These are phyloP conservation scores for Peromyscus melanophrys DNA, from an alignment of 2,797 vertebrate genomes.

Conservation along the genomic window DNA sequence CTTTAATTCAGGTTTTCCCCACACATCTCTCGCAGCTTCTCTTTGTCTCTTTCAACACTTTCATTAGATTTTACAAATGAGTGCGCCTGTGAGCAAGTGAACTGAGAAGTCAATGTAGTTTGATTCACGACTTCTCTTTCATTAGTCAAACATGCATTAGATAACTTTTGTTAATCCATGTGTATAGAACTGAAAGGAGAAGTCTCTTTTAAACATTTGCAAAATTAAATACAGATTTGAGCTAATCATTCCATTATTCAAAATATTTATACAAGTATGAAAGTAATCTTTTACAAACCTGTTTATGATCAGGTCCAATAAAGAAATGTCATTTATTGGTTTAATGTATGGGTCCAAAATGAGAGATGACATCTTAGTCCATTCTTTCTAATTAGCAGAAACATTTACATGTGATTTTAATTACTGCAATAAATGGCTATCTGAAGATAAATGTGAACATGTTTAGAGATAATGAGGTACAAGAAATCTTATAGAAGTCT, in stretches of 20 bases:
- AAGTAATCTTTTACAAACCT: slow-evolving; percentile 54
- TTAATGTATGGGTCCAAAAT: slow-evolving; percentile 42
- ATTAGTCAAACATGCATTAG: slow-evolving; percentile 70
- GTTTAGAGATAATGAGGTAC: slow-evolving; percentile 66
- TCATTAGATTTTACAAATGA: slow-evolving; percentile 79
- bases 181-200: slow-evolving; percentile 65
- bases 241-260: slow-evolving; percentile 42
- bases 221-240: slow-evolving; percentile 62
- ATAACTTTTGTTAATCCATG: slow-evolving; percentile 74
- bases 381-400: slow-evolving; percentile 65
- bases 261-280: slow-evolving; percentile 28
- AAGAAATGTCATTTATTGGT: slow-evolving; percentile 41
- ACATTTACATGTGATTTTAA: slow-evolving; percentile 69
- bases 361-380: slow-evolving; percentile 13
- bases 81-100: slow-evolving; percentile 59
- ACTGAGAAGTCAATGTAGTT: slow-evolving; percentile 64
- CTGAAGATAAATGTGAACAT: slow-evolving; percentile 67
- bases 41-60: slow-evolving; percentile 52
- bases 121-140: slow-evolving; percentile 74
- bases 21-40: slow-evolving; percentile 31
- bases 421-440: slow-evolving; percentile 61
- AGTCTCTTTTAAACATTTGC: slow-evolving; percentile 51
- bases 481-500: slow-evolving; percentile 21
- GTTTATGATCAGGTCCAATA: not conserved
- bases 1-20: slow-evolving; percentile 58